Evolutionary conservation across 2,113 vertebrate genomes (phyloP).

Genomic region (Amphiprion percula): DNA sequence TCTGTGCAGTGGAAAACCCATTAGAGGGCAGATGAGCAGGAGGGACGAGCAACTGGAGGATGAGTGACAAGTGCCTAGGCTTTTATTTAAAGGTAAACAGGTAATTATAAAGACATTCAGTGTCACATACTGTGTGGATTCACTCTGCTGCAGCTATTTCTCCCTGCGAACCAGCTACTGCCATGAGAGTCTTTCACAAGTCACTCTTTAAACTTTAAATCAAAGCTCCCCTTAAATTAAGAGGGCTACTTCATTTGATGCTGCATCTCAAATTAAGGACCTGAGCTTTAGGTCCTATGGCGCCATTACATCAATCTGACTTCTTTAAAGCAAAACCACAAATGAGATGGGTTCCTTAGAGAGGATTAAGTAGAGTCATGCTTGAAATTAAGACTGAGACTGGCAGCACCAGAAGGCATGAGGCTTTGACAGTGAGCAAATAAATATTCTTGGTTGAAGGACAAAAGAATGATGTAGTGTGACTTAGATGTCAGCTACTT

Average conservation of each 20-base stretch:
- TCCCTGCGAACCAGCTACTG: constrained; percentile 34
- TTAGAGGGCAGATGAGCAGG: constrained; percentile 59
- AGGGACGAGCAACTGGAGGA: constrained; percentile 36
- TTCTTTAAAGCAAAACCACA: constrained; percentile 55
- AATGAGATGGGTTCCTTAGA: constrained; percentile 46
- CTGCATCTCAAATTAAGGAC: constrained; percentile 64
- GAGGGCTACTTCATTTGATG: constrained; percentile 57
- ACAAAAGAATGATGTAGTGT: not conserved
- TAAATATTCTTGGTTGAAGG: constrained; percentile 1
- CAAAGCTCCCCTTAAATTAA: constrained; percentile 67
- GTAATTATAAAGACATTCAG: constrained; percentile 44
- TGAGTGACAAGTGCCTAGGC: constrained; percentile 46
- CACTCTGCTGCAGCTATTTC: constrained; percentile 34
- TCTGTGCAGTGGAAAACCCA: constrained; percentile 77
- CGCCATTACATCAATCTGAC: constrained; percentile 49
- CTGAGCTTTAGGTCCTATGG: constrained; percentile 53
- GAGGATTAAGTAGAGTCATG: constrained; percentile 50
- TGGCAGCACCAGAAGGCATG: constrained; percentile 11
- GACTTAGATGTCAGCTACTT: not conserved
- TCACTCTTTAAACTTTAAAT: constrained; percentile 41
- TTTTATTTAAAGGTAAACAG: constrained; percentile 57
- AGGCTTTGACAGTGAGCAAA: constrained; percentile 3
- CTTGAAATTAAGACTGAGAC: constrained; percentile 56
- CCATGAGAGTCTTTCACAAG: constrained; percentile 47
- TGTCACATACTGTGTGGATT: constrained; percentile 33